Evolutionary conservation across 1,140 invertebrate genomes (phyloP).

Genomic region (Protaetia brevitarsis): DNA sequence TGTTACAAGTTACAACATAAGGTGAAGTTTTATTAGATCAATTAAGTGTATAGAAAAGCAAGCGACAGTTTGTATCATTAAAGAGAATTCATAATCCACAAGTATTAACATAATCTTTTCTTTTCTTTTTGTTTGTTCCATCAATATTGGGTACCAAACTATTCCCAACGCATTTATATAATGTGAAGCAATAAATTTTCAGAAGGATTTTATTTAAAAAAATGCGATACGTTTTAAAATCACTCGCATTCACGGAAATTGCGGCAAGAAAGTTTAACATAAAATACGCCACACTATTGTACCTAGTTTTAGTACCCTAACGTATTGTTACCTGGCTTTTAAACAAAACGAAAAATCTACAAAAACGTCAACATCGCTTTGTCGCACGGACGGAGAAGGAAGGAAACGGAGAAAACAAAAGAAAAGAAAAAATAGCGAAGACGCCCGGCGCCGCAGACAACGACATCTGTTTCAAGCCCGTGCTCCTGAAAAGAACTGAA

Average conservation of each 20-base stretch:
- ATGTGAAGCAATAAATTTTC: conserved; percentile 3
- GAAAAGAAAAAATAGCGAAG: neutral
- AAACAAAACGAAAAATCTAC: conserved; percentile 11
- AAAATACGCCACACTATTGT: conserved; percentile 4
- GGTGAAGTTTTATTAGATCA: no score
- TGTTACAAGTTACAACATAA: no score
- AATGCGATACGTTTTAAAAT: neutral
- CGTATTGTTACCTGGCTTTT: conserved; percentile 16
- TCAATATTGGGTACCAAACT: neutral
- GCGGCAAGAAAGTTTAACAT: neutral
- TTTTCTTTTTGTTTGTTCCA: no score
- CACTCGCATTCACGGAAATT: neutral
- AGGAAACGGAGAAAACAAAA: neutral
- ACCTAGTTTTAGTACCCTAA: neutral
- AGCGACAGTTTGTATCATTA: no score
- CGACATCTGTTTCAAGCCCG: conserved; percentile 14
- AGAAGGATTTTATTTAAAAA: neutral
- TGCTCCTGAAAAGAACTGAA: conserved; percentile 10
- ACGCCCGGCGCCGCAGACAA: neutral
- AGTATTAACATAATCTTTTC: no score
- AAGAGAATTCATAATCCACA: no score
- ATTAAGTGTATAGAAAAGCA: no score
- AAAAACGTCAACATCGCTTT: neutral
- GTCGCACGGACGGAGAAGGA: neutral
- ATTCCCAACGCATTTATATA: neutral